Evolutionary conservation across 2,113 vertebrate genomes (phyloP), one percentile per base, ranked within the genome.

Genomic region (Strix aluco): DNA sequence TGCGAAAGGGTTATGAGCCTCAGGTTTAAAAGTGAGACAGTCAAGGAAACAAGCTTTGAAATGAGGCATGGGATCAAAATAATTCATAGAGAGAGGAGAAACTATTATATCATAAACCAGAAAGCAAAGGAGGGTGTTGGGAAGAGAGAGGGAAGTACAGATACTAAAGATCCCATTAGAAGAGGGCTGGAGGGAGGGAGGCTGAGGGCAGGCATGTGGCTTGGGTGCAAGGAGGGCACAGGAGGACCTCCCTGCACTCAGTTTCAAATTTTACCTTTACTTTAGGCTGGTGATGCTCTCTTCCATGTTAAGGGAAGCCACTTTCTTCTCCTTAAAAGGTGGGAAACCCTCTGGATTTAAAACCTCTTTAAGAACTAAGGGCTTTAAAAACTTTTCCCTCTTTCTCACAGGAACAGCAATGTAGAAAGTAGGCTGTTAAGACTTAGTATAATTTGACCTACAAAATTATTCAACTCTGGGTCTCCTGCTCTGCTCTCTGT

Each of bases 41-140:
- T 26, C 70, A 54, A 62, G 46, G 62, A 91, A 65, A 30, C 59
- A 94, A 54, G 51, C 11, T 88, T 77, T 89, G 49, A 77, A 94
- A 86, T 6, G 81, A 87, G 20, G 34, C 34, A 61, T 21, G 23
- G 69, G 57, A 59, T 49, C 19, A 80, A 92, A 80, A 58, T 66
- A 89, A 92, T 62, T 85, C 66, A 55, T 5, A 5, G 20, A 54
- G 62, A 67, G 52, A 40, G 15, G 34, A 75, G 40, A 77, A 92
- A 55, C 9, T 26, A 15, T 51, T 62, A 16, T 73, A 75, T 66
- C 66, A 87, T 67, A 94, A 96, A 38, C 22, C 42, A 80, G 49
- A 91, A 86, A 78, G 47, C 63, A 92, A 81, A 87, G 15, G 10
- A 44, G 26, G 3, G 13, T 25, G 8, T 15, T 54, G 47, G 73